Evolutionary conservation across 1,140 invertebrate species (phyloP).

Genomic region (Heliconius hewitsoni): DNA sequence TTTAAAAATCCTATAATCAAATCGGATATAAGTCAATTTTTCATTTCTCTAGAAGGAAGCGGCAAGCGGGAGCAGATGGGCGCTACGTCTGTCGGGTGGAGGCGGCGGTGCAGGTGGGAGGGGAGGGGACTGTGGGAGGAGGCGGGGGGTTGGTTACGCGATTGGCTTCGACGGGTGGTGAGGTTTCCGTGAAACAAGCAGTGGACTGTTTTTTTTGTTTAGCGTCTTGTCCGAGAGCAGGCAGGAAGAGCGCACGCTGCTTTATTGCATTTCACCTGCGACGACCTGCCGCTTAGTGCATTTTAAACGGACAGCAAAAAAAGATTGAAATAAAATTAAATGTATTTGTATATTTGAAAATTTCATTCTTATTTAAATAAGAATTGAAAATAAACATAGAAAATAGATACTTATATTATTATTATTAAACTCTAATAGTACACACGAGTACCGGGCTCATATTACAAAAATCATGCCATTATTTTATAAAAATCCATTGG

Average conservation of each 20-base stretch:
- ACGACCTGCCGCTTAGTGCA: slow-evolving; percentile 21
- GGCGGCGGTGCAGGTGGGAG: not conserved
- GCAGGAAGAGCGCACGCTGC: slow-evolving; percentile 7
- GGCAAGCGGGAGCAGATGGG: slow-evolving; percentile 33
- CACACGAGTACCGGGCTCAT: not conserved
- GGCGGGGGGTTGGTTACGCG: not conserved
- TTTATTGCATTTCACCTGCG: slow-evolving; percentile 36
- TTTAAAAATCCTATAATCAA: slow-evolving; percentile 32
- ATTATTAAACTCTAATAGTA: no score
- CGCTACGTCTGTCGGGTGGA: not conserved
- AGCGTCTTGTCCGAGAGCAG: slow-evolving; percentile 21
- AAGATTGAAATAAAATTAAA: no score
- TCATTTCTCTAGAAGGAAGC: slow-evolving; percentile 35
- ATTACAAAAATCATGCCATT: not conserved
- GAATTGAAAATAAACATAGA: no score
- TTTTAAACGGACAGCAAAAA: slow-evolving; percentile 19
- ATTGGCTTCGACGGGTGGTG: slow-evolving; percentile 35
- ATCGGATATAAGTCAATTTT: slow-evolving; percentile 36
- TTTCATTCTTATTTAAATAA: no score
- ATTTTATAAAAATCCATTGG: not conserved
- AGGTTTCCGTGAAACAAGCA: slow-evolving; percentile 35
- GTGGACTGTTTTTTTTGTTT: slow-evolving; percentile 32
- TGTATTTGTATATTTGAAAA: no score
- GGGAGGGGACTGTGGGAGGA: not conserved
- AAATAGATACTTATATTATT: no score